Percentiles rank a stretch among this genome's conserved stretches.
Conservation (phyloP, 1,140 invertebrate species). For the Belonocnema kinseyi region DNA sequence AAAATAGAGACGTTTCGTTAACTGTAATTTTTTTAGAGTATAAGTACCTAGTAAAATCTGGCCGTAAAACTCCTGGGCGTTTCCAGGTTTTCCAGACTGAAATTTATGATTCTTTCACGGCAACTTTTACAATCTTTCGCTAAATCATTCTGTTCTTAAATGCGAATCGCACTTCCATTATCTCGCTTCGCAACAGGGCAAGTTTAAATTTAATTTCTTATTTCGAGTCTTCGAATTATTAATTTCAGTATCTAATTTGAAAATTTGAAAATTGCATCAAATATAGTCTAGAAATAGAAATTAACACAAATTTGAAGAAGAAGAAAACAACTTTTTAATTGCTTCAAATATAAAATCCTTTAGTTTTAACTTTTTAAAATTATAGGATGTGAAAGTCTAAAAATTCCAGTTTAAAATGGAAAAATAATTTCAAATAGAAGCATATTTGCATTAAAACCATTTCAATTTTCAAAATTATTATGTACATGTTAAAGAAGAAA, state of each 20-base stretch:
- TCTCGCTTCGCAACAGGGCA: not conserved
- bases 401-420: no score
- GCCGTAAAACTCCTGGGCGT: not conserved
- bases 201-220: constrained; percentile 9
- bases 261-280: no score
- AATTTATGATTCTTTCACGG: constrained; percentile 25
- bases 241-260: not conserved
- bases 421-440: no score
- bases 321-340: no score
- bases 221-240: not conserved
- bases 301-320: no score
- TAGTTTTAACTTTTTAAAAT: no score
- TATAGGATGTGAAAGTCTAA: no score
- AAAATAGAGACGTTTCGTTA: not conserved
- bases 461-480: no score
- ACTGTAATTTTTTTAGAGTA: not conserved
- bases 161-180: not conserved
- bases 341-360: no score
- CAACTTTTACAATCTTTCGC: not conserved
- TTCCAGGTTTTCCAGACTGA: not conserved
- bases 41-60: not conserved
- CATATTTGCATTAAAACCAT: no score
- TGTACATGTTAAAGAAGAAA: no score
- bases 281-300: no score
- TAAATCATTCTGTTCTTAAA: constrained; percentile 17